Evolutionary conservation across 1,140 invertebrate species (phyloP).

Genomic region (Drosophila rhopaloa): DNA sequence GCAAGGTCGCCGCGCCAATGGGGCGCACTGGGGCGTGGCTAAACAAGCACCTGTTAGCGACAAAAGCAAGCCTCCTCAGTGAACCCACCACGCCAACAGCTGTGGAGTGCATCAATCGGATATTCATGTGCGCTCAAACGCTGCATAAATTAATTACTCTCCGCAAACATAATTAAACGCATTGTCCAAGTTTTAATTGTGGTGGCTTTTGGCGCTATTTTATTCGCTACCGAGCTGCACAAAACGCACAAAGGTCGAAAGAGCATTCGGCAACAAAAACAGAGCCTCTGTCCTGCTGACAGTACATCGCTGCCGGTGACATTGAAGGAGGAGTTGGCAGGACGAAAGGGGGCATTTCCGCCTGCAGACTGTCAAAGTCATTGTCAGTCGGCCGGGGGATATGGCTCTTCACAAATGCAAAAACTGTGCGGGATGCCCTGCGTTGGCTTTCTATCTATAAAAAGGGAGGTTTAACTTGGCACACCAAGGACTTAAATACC

Average conservation of each 20-base stretch:
- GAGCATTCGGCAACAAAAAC: constrained; percentile 22
- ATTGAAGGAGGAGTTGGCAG: constrained; percentile 52
- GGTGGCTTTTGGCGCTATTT: constrained; percentile 28
- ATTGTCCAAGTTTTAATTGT: constrained; percentile 35
- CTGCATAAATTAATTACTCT: constrained; percentile 38
- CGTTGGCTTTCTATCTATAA: not conserved
- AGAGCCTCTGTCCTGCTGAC: constrained; percentile 39
- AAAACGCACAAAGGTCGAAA: constrained; percentile 38
- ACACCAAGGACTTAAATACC: not conserved
- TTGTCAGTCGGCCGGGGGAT: constrained; percentile 19
- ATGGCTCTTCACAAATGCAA: constrained; percentile 18
- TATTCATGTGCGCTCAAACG: constrained; percentile 17
- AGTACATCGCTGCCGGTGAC: constrained; percentile 58
- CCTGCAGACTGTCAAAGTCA: constrained; percentile 28
- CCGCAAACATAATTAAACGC: constrained; percentile 33
- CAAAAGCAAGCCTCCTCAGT: not conserved
- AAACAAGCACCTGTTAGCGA: constrained; percentile 22
- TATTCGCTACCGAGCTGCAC: constrained; percentile 39
- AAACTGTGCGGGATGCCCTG: not conserved
- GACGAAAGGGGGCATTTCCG: constrained; percentile 18
- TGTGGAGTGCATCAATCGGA: constrained; percentile 14
- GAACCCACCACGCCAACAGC: not conserved
- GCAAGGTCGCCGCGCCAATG: constrained; percentile 1
- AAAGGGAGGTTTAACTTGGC: too few species aligned
- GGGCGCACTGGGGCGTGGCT: constrained; percentile 13